phyloP scores from a whole-genome alignment of 2,888 invertebrate species.

The Steromphala cineraria region DNA sequence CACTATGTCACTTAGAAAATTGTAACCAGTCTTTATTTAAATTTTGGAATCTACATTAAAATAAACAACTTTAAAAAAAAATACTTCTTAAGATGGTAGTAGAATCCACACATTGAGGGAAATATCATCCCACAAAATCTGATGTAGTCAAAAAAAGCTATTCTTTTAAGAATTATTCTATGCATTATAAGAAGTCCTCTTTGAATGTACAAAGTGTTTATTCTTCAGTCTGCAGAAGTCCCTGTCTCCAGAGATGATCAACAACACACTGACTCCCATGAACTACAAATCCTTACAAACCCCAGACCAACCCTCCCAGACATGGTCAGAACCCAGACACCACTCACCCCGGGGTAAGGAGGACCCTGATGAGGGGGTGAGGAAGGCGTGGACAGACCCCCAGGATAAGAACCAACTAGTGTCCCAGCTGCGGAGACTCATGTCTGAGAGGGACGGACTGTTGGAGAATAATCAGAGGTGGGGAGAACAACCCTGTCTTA shows the following conservation, averaged over 20 bases:
- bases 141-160: too few relatives aligned
- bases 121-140: too few relatives aligned
- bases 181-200: too few relatives aligned
- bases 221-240: conserved; percentile 4
- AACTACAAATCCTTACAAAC: neutral
- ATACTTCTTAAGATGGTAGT: too few relatives aligned
- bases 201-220: neutral
- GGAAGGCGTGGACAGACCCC: neutral
- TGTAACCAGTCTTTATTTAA: too few relatives aligned
- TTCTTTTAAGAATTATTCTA: too few relatives aligned
- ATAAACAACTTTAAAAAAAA: too few relatives aligned
- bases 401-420: neutral
- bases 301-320: too few relatives aligned
- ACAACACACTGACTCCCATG: neutral
- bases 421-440: neutral
- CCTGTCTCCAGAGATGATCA: neutral
- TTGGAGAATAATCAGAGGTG: neutral
- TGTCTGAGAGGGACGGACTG: neutral
- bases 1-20: too few relatives aligned
- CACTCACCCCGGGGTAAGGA: neutral
- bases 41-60: too few relatives aligned
- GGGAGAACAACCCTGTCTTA: neutral
- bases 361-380: neutral
- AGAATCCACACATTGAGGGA: too few relatives aligned
- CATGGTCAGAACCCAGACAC: neutral